A percentile compares a stretch with the other conserved stretches of the same genome.
These are phyloP conservation scores for Aurelia coerulea DNA, from an alignment of 30 jellyfish, hydroid and myxozoan genomes.

Conservation along the genomic window DNA sequence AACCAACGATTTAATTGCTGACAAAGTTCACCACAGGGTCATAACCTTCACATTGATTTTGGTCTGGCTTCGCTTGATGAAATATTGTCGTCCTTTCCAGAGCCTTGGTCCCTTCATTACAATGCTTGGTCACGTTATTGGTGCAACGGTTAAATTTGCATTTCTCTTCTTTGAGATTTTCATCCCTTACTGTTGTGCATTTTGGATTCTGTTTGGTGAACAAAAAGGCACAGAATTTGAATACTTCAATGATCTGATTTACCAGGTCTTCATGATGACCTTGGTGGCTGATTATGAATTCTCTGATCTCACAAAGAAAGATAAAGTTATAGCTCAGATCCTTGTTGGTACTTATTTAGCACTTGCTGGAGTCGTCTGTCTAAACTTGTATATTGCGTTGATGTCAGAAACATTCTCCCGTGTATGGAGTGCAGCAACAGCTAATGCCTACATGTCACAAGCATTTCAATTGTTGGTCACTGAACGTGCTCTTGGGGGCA, in stretches of 20 bases:
- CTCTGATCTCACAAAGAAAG: constrained; percentile 71
- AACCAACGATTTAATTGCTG: constrained; percentile 14
- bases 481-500: constrained; percentile 39
- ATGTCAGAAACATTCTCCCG: constrained; percentile 89
- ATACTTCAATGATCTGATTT: constrained; percentile 27
- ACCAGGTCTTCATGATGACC: constrained; percentile 85
- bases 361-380: constrained; percentile 83
- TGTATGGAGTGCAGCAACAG: constrained; percentile 67
- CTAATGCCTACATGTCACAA: constrained; percentile 72
- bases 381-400: constrained; percentile 91
- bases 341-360: constrained; percentile 95
- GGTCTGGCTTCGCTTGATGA: constrained; percentile 93
- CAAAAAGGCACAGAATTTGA: constrained; percentile 40
- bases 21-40: constrained; percentile 68
- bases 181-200: constrained; percentile 95
- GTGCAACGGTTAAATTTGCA: constrained; percentile 89
- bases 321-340: constrained; percentile 89
- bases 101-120: constrained; percentile 95
- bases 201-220: constrained; percentile 98
- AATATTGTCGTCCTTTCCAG: constrained; percentile 87
- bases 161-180: constrained; percentile 92
- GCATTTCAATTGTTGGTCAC: constrained; percentile 48
- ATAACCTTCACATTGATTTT: constrained; percentile 77
- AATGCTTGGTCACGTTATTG: constrained; percentile 89
- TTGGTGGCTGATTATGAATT: constrained; percentile 87